phyloP scores from a whole-genome alignment of 2,888 invertebrate genomes.

The Helobdella robusta region DNA sequence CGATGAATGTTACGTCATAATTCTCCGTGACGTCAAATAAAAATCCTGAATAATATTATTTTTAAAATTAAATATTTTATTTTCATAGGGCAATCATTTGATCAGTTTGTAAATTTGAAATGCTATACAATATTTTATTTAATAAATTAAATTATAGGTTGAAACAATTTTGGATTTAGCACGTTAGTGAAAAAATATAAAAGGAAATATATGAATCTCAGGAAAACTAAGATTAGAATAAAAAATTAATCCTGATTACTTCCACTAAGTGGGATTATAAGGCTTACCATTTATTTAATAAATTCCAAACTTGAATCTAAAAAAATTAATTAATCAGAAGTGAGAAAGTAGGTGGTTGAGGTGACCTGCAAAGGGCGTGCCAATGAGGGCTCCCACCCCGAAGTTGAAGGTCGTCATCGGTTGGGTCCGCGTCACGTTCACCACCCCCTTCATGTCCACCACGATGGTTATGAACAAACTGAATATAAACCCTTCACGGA shows the following conservation, averaged over 20 bases:
- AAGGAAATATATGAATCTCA: too few species aligned
- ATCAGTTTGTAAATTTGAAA: too few species aligned
- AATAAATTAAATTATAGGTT: too few species aligned
- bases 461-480: conserved; percentile 27
- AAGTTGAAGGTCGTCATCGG: conserved; percentile 27
- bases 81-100: too few species aligned
- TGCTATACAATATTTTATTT: too few species aligned
- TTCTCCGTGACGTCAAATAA: conserved; percentile 31
- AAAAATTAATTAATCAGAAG: neutral
- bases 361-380: conserved; percentile 32
- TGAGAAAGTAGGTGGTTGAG: neutral
- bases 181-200: too few species aligned
- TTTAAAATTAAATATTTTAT: too few species aligned
- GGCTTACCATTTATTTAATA: neutral
- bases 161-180: too few species aligned
- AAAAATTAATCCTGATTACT: neutral
- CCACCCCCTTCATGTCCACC: conserved; percentile 31
- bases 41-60: conserved; percentile 27
- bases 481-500: conserved; percentile 15
- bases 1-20: conserved; percentile 32
- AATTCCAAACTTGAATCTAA: neutral
- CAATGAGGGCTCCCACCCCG: conserved; percentile 28
- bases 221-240: too few species aligned
- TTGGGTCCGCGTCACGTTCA: conserved; percentile 29
- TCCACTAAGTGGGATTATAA: neutral